A percentile compares a stretch with the other conserved stretches of the same genome.
Evolutionary conservation across 2,113 vertebrate genomes (phyloP).

Genomic region (Ammodytes dubius): DNA sequence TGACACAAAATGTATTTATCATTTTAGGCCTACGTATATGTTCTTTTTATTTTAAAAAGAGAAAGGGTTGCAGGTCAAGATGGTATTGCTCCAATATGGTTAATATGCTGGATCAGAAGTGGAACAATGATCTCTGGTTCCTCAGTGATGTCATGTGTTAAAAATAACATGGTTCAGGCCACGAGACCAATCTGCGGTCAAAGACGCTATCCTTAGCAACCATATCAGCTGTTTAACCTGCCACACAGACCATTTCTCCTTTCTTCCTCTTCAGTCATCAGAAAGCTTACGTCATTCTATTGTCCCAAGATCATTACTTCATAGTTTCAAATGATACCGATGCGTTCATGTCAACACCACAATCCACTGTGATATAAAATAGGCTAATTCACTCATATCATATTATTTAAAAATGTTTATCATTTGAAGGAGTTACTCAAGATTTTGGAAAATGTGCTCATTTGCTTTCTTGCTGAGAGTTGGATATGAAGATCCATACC

Average conservation of each 20-base stretch:
- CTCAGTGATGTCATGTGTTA: conserved; percentile 37
- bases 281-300: neutral
- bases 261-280: conserved; percentile 44
- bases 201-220: conserved; percentile 44
- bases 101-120: neutral
- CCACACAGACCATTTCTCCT: conserved; percentile 30
- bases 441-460: neutral
- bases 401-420: no score
- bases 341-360: neutral
- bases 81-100: neutral
- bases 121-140: neutral
- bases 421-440: neutral
- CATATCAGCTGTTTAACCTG: conserved; percentile 49
- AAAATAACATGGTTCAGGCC: conserved; percentile 9
- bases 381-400: neutral
- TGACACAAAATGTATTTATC: no score
- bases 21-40: no score
- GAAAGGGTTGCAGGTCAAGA: neutral
- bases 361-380: neutral
- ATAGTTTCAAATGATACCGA: neutral
- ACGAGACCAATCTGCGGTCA: conserved; percentile 45
- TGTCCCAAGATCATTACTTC: conserved; percentile 10
- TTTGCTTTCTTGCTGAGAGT: neutral
- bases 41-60: no score
- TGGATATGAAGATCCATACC: neutral